phyloP scores from a whole-genome alignment of 2,113 vertebrate species.

The Spilogale gracilis region DNA sequence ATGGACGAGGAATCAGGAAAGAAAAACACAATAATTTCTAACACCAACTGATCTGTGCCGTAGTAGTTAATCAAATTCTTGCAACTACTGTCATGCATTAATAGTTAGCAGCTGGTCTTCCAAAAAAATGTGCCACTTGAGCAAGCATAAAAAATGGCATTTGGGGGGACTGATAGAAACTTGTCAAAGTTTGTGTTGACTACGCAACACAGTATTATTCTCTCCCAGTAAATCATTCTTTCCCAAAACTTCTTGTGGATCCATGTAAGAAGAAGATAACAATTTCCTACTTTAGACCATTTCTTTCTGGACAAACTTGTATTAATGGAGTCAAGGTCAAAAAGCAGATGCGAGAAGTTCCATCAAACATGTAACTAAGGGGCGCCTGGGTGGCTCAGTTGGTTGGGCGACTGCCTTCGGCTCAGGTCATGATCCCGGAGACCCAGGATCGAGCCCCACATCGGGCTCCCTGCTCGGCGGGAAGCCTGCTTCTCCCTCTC shows the following conservation, averaged over 20 bases:
- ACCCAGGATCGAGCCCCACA: no score
- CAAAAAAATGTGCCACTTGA: constrained; percentile 32
- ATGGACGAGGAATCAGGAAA: constrained; percentile 51
- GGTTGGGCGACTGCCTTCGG: no score
- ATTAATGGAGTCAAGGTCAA: background rate
- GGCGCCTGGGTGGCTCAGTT: no score
- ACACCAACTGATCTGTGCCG: constrained; percentile 69
- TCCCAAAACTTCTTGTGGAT: constrained; percentile 30
- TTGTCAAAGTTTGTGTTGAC: background rate
- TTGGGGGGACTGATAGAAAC: constrained; percentile 45
- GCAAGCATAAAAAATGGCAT: background rate
- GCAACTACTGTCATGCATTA: constrained; percentile 38
- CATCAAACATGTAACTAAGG: constrained; percentile 1
- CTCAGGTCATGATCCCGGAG: no score
- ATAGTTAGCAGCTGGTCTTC: constrained; percentile 42
- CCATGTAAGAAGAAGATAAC: background rate
- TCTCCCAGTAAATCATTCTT: constrained; percentile 14
- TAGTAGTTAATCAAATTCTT: constrained; percentile 59
- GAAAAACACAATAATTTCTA: constrained; percentile 60
- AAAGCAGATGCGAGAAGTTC: background rate
- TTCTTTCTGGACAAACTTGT: constrained; percentile 12
- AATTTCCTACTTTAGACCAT: background rate
- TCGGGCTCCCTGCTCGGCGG: no score
- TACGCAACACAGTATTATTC: background rate
- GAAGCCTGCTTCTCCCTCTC: no score